Evolutionary conservation across 2,797 vertebrate genomes (phyloP).

Genomic region (Xiphorhynchus erythropygius): DNA sequence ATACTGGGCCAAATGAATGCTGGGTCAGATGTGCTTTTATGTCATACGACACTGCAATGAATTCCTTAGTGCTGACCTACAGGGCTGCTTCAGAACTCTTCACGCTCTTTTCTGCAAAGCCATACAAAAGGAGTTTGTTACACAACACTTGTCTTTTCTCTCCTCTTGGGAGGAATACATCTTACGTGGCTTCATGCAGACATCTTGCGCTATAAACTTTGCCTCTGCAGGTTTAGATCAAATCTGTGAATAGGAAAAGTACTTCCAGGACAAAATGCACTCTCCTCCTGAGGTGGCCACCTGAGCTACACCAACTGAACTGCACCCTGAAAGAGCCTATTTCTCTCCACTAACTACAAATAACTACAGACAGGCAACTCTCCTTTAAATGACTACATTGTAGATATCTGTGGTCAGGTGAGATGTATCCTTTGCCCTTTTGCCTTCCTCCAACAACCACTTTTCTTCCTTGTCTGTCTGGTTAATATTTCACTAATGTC

Average conservation of each 20-base stretch:
- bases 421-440: not conserved
- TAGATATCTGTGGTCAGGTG: not conserved
- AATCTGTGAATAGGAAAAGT: not conserved
- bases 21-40: not conserved
- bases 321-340: not conserved
- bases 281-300: not conserved
- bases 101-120: not conserved
- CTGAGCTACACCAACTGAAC: not conserved
- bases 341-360: not conserved
- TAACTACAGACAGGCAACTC: not conserved
- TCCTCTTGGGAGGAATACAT: not conserved
- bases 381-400: not conserved
- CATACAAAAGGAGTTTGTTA: not conserved
- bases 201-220: not conserved
- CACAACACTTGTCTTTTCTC: not conserved
- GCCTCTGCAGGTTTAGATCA: not conserved
- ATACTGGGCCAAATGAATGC: not conserved
- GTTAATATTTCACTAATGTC: conserved; percentile 37
- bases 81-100: not conserved
- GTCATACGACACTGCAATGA: not conserved
- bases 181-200: not conserved
- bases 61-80: not conserved
- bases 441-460: not conserved
- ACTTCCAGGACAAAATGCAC: not conserved
- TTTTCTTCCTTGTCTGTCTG: not conserved